A percentile compares a stretch with the other conserved stretches of the same genome.
These are phyloP conservation scores for Hedya salicella DNA, from an alignment of 2,888 invertebrate genomes.

Conservation along the genomic window DNA sequence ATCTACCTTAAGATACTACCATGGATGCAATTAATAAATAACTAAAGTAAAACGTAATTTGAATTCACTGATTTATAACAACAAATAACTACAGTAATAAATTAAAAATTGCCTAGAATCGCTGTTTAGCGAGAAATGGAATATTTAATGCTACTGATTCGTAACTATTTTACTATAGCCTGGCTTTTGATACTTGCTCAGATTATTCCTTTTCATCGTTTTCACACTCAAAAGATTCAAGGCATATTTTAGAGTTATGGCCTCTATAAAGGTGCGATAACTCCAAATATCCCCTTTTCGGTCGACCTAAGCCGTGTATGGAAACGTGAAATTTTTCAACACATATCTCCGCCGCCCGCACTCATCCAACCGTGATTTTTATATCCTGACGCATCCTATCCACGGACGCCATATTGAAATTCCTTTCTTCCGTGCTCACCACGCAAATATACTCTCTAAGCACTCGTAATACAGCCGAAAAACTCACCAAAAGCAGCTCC, in stretches of 20 bases:
- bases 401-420: constrained; percentile 72
- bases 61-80: too few relatives aligned
- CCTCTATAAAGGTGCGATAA: constrained; percentile 5
- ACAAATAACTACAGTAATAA: too few relatives aligned
- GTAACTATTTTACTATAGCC: too few relatives aligned
- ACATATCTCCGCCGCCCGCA: constrained; percentile 69
- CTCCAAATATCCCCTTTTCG: constrained; percentile 49
- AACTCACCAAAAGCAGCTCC: constrained; percentile 46
- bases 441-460: constrained; percentile 63
- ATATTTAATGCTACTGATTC: too few relatives aligned
- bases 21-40: too few relatives aligned
- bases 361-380: constrained; percentile 75
- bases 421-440: constrained; percentile 57
- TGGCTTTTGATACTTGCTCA: not conserved
- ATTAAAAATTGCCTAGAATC: too few relatives aligned
- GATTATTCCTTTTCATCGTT: not conserved
- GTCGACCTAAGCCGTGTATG: constrained; percentile 57
- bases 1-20: too few relatives aligned
- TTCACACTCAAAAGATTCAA: not conserved
- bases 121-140: too few relatives aligned
- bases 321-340: constrained; percentile 47
- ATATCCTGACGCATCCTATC: constrained; percentile 73
- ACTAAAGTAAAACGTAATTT: too few relatives aligned
- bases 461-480: constrained; percentile 54
- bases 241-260: not conserved